A percentile compares a stretch with the other conserved stretches of the same genome.
Evolutionary conservation across 1,140 invertebrate species (phyloP).

Genomic region (Glomeris maerens): DNA sequence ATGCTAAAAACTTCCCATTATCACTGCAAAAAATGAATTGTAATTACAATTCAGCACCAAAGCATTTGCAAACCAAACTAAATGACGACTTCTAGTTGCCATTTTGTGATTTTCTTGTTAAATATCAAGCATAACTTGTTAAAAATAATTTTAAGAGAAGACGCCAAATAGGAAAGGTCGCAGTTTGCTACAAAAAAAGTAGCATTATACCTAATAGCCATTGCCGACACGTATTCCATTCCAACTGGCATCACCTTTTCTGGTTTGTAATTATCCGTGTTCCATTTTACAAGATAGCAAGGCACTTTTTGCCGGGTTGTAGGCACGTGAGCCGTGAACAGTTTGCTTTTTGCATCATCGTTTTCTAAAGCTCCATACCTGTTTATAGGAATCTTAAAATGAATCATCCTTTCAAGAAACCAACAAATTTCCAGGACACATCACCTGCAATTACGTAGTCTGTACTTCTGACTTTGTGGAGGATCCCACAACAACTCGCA

Average conservation of each 20-base stretch:
- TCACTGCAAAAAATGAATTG: slow-evolving; percentile 39
- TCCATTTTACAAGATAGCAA: slow-evolving; percentile 35
- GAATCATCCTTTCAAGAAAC: no score
- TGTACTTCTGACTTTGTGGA: slow-evolving; percentile 55
- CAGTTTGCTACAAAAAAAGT: no score
- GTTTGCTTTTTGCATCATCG: slow-evolving; percentile 43
- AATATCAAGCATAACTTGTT: no score
- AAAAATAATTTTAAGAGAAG: no score
- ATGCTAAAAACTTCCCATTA: slow-evolving; percentile 77
- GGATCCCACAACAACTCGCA: slow-evolving; percentile 55
- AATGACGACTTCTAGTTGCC: no score
- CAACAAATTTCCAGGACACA: slow-evolving; percentile 18
- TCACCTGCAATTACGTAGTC: slow-evolving; percentile 66
- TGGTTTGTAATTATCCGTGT: slow-evolving; percentile 25
- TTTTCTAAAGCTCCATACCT: slow-evolving; percentile 56
- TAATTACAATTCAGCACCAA: no score
- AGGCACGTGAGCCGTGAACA: slow-evolving; percentile 73
- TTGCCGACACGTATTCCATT: slow-evolving; percentile 58
- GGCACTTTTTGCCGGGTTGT: slow-evolving; percentile 43
- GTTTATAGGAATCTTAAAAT: no score
- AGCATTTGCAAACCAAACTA: background rate
- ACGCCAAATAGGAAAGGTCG: no score
- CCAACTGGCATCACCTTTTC: slow-evolving; percentile 26
- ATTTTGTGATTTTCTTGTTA: no score
- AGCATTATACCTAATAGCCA: slow-evolving; percentile 52